These are phyloP conservation scores for Gambusia holbrooki DNA, from an alignment of 2,113 vertebrate species.

Conservation along the genomic window DNA sequence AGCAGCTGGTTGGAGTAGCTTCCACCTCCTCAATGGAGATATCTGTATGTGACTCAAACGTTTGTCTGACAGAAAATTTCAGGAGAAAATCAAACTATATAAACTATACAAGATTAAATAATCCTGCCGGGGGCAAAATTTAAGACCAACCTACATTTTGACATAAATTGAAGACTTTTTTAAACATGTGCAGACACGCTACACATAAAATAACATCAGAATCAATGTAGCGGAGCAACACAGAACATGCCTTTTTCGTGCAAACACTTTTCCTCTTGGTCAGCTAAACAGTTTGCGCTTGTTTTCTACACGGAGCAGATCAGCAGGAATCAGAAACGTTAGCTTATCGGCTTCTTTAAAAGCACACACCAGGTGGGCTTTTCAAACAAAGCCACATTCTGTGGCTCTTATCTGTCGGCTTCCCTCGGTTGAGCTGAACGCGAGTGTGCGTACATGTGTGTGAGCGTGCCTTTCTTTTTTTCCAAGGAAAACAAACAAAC, in stretches of 20 bases:
- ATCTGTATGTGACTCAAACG: no score
- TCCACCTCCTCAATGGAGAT: no score
- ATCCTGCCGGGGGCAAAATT: no score
- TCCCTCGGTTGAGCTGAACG: constrained; percentile 5
- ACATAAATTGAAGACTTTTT: no score
- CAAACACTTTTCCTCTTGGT: not conserved
- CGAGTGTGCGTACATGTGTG: not conserved
- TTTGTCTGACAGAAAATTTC: no score
- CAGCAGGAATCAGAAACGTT: not conserved
- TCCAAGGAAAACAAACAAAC: constrained; percentile 68
- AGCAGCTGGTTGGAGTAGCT: no score
- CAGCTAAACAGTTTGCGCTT: not conserved
- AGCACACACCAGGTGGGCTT: constrained; percentile 11
- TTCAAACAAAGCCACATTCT: constrained; percentile 46
- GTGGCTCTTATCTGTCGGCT: constrained; percentile 48
- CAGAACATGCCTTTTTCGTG: not conserved
- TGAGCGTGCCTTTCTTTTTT: not conserved
- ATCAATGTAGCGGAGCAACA: not conserved
- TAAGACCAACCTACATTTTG: no score
- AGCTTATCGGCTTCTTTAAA: not conserved
- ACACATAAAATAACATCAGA: not conserved
- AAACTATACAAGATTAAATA: no score
- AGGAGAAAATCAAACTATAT: no score
- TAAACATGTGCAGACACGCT: no score
- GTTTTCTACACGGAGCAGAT: not conserved